Percentiles rank a stretch among this genome's conserved stretches.
Evolutionary conservation across 2,888 invertebrate species (phyloP).

Genomic region (Ophion obscuratus): DNA sequence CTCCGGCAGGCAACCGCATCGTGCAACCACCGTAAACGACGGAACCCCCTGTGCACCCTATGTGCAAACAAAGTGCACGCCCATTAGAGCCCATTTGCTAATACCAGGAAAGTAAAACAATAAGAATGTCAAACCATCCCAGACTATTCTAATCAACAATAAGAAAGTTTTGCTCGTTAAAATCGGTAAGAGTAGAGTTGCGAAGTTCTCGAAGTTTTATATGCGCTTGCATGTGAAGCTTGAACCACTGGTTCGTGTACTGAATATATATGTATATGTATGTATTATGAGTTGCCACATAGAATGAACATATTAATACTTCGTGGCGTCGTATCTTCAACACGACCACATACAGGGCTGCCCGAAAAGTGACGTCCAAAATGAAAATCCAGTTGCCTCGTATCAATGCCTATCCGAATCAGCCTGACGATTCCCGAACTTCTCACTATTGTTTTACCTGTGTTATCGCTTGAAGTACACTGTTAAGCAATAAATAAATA

Average conservation of each 20-base stretch:
- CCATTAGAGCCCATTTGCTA: background rate
- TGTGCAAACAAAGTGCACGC: background rate
- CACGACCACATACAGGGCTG: background rate
- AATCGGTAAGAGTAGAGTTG: background rate
- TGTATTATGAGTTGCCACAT: background rate
- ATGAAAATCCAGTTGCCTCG: background rate
- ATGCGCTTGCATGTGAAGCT: background rate
- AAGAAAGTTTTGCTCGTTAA: background rate
- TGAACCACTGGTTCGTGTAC: background rate
- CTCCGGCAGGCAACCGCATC: background rate
- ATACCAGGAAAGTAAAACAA: background rate
- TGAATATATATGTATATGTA: background rate
- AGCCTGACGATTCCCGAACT: background rate
- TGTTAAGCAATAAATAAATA: no score
- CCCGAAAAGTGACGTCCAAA: background rate
- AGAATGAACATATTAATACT: background rate
- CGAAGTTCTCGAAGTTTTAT: background rate
- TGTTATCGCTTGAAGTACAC: no score
- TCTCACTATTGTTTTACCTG: no score
- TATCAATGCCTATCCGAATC: background rate
- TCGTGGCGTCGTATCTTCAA: background rate
- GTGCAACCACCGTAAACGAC: conserved; percentile 1
- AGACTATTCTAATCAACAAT: background rate
- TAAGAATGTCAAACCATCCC: background rate
- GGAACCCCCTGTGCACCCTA: background rate